These are phyloP conservation scores for Cydia splendana DNA, from an alignment of 1,140 invertebrate genomes.

Conservation along the genomic window DNA sequence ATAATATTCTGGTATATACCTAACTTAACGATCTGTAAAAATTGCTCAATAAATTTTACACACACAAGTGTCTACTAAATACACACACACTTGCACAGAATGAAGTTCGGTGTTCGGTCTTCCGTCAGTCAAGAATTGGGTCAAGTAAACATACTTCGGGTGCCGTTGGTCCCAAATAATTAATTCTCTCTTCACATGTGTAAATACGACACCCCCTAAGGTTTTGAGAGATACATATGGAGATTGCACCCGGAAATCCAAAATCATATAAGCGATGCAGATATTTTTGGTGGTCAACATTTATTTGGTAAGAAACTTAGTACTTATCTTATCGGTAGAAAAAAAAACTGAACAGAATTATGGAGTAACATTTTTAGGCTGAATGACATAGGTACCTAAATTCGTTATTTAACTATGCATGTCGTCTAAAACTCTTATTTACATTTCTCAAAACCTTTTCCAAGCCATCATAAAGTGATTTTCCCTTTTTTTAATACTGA, in stretches of 20 bases:
- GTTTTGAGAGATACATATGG: background rate
- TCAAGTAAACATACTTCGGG: background rate
- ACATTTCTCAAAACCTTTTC: background rate
- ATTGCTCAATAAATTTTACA: background rate
- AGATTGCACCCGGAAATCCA: background rate
- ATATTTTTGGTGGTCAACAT: no score
- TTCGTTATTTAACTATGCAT: no score
- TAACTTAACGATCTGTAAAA: background rate
- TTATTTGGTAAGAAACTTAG: no score
- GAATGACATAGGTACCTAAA: no score
- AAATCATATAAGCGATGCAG: no score
- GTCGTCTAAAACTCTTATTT: no score
- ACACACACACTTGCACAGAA: background rate
- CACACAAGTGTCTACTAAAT: background rate
- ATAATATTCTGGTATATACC: background rate
- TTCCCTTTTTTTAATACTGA: background rate
- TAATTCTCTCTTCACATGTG: background rate
- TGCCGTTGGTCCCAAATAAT: background rate
- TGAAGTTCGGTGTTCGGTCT: background rate
- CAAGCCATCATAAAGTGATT: background rate
- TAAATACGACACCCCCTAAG: constrained; percentile 8
- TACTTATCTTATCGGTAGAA: no score
- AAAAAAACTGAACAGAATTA: no score
- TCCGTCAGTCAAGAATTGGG: constrained; percentile 2
- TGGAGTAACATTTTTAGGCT: no score